Conservation (phyloP, 2,113 vertebrate genomes). For the Laticauda laticaudata region DNA sequence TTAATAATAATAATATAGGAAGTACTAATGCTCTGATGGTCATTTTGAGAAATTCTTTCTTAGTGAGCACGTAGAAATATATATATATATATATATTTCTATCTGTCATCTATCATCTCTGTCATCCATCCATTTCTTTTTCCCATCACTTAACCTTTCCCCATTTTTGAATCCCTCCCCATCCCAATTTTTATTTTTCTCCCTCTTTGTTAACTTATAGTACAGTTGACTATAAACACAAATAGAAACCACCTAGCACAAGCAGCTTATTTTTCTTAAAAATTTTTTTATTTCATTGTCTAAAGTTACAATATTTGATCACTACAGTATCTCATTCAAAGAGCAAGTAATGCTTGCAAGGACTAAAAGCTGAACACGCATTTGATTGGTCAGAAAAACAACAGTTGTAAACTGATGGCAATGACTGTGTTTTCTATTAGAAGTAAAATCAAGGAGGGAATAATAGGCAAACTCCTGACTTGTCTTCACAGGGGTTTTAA, state of each 20-base stretch:
- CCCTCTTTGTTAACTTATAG: background rate
- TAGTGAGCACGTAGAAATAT: too few relatives aligned
- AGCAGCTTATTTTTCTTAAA: background rate
- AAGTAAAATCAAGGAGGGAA: background rate
- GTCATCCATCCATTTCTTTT: background rate
- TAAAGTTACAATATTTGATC: background rate
- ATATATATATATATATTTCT: too few relatives aligned
- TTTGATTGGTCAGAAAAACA: background rate
- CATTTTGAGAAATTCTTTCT: too few relatives aligned
- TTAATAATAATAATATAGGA: too few relatives aligned
- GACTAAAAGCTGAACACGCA: background rate
- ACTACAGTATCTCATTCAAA: slow-evolving; percentile 24
- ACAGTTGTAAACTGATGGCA: background rate
- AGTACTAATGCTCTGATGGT: too few relatives aligned
- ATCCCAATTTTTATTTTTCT: background rate
- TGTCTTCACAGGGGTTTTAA: background rate
- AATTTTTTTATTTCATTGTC: slow-evolving; percentile 54
- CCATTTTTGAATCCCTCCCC: background rate
- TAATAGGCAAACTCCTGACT: background rate
- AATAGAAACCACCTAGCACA: background rate
- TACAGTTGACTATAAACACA: background rate
- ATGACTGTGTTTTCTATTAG: background rate
- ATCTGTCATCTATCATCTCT: too few relatives aligned
- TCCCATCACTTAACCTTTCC: background rate
- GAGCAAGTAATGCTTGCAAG: slow-evolving; percentile 4